A percentile compares a stretch with the other conserved stretches of the same genome.
These are phyloP conservation scores for Gambusia holbrooki DNA, from an alignment of 2,113 vertebrate genomes.

Conservation along the genomic window DNA sequence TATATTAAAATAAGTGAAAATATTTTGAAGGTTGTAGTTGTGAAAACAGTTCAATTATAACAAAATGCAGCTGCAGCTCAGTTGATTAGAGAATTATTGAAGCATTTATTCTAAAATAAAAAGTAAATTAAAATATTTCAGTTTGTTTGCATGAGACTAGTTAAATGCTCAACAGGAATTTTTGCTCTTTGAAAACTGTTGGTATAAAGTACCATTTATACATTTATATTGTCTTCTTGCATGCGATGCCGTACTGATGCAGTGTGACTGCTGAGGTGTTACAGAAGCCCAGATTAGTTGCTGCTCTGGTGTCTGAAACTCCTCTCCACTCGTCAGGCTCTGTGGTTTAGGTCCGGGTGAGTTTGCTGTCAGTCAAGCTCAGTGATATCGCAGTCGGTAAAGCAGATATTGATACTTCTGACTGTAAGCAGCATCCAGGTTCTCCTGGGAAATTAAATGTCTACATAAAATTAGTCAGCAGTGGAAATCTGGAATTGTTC, in stretches of 20 bases:
- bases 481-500: too few species aligned
- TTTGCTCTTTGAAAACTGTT: neutral
- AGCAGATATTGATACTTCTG: neutral
- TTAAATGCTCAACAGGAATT: too few species aligned
- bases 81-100: too few species aligned
- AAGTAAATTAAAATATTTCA: neutral
- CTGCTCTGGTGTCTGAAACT: neutral
- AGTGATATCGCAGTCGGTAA: neutral
- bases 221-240: too few species aligned
- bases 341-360: neutral
- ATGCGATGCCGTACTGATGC: neutral
- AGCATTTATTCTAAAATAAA: neutral
- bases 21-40: neutral
- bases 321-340: neutral
- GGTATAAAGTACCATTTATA: neutral
- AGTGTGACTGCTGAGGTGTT: neutral
- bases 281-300: neutral
- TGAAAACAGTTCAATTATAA: neutral
- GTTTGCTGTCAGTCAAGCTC: neutral
- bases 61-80: neutral
- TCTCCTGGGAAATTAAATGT: neutral
- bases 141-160: neutral
- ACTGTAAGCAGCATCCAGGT: neutral
- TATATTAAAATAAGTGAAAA: neutral
- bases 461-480: too few species aligned